Evolutionary conservation across 37 sponge, comb jelly and placozoan genomes (phyloP).

Genomic region (Amphimedon queenslandica): DNA sequence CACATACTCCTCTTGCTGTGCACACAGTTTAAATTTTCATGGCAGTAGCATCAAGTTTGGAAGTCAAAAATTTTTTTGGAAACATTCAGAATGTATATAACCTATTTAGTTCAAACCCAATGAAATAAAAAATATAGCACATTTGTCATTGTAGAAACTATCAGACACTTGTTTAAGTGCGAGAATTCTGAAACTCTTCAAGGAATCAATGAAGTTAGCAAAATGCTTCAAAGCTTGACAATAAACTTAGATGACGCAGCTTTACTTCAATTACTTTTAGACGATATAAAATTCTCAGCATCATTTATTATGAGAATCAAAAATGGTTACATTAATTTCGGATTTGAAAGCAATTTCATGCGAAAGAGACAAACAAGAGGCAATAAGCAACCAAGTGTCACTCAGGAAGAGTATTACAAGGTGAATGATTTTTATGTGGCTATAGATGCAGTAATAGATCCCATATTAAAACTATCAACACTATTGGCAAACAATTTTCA

Average conservation of each 20-base stretch:
- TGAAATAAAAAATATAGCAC: not conserved
- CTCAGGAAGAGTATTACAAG: not conserved
- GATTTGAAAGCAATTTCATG: not conserved
- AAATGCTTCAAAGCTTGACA: not conserved
- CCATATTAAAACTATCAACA: too few relatives aligned
- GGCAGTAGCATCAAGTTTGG: not conserved
- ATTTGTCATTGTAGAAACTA: not conserved
- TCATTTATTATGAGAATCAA: not conserved
- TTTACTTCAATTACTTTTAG: not conserved
- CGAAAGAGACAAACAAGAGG: not conserved
- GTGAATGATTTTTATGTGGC: not conserved
- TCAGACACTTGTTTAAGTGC: not conserved
- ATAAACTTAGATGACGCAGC: not conserved
- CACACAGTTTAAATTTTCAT: not conserved
- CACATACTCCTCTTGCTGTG: not conserved
- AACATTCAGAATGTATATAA: not conserved
- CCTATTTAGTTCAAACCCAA: not conserved
- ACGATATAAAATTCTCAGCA: not conserved
- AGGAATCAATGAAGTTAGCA: not conserved
- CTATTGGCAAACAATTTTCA: too few relatives aligned
- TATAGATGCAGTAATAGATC: conserved; percentile 1
- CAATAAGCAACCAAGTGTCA: not conserved
- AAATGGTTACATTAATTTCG: not conserved
- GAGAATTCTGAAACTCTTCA: not conserved
- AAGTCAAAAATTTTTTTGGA: not conserved